Percentiles rank a stretch among this genome's conserved stretches.
These are phyloP conservation scores for Pipistrellus pipistrellus DNA, from an alignment of 2,797 vertebrate genomes.

Conservation along the genomic window DNA sequence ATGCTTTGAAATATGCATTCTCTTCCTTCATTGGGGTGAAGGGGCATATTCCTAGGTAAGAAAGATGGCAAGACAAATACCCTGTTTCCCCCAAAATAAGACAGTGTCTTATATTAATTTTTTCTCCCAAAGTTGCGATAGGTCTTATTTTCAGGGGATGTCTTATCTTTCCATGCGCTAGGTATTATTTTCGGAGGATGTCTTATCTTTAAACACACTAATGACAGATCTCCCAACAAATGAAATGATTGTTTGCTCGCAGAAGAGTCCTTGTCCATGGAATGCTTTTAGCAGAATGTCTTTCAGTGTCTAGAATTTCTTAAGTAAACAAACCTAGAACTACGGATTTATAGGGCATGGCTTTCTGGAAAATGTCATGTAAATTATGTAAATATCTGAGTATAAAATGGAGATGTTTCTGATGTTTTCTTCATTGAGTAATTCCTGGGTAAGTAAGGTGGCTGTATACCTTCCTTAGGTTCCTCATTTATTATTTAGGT, in stretches of 20 bases:
- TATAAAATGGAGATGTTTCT: slow-evolving; percentile 67
- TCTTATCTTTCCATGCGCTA: too few relatives aligned
- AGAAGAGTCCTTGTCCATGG: slow-evolving; percentile 57
- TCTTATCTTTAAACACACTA: slow-evolving; percentile 51
- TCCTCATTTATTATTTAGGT: neutral
- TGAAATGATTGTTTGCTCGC: slow-evolving; percentile 50
- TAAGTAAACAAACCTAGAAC: slow-evolving; percentile 68
- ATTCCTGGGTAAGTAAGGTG: slow-evolving; percentile 15
- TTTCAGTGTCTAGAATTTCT: slow-evolving; percentile 63
- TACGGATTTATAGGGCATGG: slow-evolving; percentile 43
- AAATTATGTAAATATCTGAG: slow-evolving; percentile 57
- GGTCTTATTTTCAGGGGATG: too few relatives aligned
- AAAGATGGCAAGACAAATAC: slow-evolving; percentile 22
- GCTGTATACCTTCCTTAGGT: slow-evolving; percentile 12
- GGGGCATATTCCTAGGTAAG: neutral
- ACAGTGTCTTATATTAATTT: too few relatives aligned
- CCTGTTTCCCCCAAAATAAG: too few relatives aligned
- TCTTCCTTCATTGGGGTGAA: neutral
- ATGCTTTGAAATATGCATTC: neutral
- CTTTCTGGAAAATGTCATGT: slow-evolving; percentile 67
- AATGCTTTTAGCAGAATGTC: slow-evolving; percentile 71
- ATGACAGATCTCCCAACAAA: slow-evolving; percentile 42
- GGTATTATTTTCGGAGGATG: too few relatives aligned
- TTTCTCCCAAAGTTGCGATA: too few relatives aligned
- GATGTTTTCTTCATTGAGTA: slow-evolving; percentile 55